Base-by-base conservation (phyloP, 2,888 invertebrate genomes). In the Sthenelais limicola region DNA sequence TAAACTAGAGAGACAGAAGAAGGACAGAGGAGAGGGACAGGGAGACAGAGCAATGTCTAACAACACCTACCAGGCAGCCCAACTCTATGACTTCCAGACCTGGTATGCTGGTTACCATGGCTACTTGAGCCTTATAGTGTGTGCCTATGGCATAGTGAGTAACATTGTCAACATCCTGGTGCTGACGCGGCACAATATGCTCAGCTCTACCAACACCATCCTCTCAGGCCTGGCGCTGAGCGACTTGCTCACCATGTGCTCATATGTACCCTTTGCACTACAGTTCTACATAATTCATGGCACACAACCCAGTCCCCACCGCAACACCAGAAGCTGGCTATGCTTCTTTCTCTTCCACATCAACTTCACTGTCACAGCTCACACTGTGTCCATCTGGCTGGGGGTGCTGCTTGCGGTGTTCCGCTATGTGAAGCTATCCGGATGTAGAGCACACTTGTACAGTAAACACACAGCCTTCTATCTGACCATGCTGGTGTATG, bases 81-180 rank as follows among this genome's bases (percentile, higher is more conserved):
- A n/a, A n/a, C 76, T 83, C 15, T 62, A 73, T 4, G 43, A 48
- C 3, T 83, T 84, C 73, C 78, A 81, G 49, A 74, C 71, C 32
- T 80, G 80, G 73, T 85, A 84, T 75, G 81, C 82, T 21, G 73
- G 76, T 47, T 87, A 93, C 76, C 97, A 97, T 85, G 96, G 96
- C 48, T 94, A 94, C 88, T 91, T 94, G 70, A 94, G 94, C 75
- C 89, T 96, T 48, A 90, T 94, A 69, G 95, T 97, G 76, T 97
- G 97, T 88, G 90, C 94, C 70, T 93, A 96, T 84, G 97, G 97
- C 66, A 94, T 95, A 49, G 91, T 96, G 49, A 94, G 96, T 73
- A 97, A 97, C 87, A 91, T 93, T n/a, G 91, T 97, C 82, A 97
- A 97, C 88, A 94, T 97, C 75, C 95, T 97, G 15, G 90, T 97